Percentiles rank a stretch among this genome's conserved stretches.
These are phyloP conservation scores for Sylvilagus bachmani DNA, from an alignment of 2,113 vertebrate genomes.

Conservation along the genomic window DNA sequence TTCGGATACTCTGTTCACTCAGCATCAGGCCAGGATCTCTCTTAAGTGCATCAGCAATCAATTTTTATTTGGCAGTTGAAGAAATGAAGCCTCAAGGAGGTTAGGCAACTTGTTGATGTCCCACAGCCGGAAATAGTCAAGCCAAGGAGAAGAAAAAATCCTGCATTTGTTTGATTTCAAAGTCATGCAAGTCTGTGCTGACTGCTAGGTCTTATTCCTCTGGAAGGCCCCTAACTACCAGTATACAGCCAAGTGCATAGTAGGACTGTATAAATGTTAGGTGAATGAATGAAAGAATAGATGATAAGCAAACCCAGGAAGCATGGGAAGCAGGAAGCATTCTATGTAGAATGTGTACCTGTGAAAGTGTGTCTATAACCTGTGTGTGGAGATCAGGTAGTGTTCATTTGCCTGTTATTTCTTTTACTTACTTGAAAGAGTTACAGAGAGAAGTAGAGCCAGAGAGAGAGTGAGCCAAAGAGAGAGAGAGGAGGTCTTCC, in stretches of 20 bases:
- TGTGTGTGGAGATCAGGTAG: neutral
- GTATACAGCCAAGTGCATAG: neutral
- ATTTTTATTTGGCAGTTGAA: neutral
- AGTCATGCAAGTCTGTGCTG: too few species aligned
- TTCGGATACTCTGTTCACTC: too few species aligned
- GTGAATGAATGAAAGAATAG: neutral
- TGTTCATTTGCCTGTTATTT: neutral
- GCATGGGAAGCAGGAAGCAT: neutral
- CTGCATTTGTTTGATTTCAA: neutral
- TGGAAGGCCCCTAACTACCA: neutral
- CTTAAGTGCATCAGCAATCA: accelerated
- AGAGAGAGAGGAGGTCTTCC: too few species aligned
- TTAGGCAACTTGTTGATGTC: neutral
- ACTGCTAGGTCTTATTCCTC: neutral
- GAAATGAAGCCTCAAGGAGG: too few species aligned
- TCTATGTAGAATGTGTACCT: neutral
- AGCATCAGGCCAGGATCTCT: too few species aligned
- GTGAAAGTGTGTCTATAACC: neutral
- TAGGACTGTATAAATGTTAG: neutral
- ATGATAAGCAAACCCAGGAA: neutral
- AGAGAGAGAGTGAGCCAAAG: too few species aligned
- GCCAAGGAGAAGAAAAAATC: neutral
- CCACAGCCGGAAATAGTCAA: neutral
- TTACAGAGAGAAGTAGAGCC: too few species aligned
- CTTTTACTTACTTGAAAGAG: neutral